These are phyloP conservation scores for Deilephila elpenor DNA, from an alignment of 2,888 invertebrate genomes.

Conservation along the genomic window DNA sequence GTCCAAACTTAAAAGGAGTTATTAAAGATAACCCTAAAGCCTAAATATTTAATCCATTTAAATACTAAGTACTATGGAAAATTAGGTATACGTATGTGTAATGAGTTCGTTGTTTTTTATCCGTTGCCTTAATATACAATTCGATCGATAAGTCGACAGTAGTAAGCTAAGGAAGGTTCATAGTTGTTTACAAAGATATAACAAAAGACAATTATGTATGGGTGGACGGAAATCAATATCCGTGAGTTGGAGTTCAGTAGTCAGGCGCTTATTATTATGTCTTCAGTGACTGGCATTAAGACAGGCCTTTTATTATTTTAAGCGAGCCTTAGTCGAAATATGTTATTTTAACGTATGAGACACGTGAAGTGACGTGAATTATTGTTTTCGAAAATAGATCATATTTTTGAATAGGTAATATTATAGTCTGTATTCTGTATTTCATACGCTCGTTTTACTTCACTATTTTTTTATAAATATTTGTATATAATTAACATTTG, in stretches of 20 bases:
- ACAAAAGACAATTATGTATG: slow-evolving; percentile 34
- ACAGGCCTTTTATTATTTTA: slow-evolving; percentile 38
- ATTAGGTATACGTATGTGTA: background rate
- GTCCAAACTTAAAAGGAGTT: too few species aligned
- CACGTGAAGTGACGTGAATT: slow-evolving; percentile 3
- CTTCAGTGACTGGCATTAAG: slow-evolving; percentile 6
- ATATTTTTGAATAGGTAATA: background rate
- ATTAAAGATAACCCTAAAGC: too few species aligned
- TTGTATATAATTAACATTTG: too few species aligned
- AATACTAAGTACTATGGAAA: too few species aligned
- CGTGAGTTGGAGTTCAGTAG: slow-evolving; percentile 31
- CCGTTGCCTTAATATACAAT: background rate
- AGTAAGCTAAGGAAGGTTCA: background rate
- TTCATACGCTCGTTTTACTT: too few species aligned
- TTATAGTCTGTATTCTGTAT: too few species aligned
- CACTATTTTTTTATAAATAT: too few species aligned
- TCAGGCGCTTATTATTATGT: slow-evolving; percentile 41
- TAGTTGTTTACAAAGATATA: slow-evolving; percentile 29
- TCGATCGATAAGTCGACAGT: slow-evolving; percentile 5
- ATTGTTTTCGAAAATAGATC: background rate
- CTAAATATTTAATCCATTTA: too few species aligned
- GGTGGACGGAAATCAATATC: slow-evolving; percentile 37
- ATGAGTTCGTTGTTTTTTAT: background rate
- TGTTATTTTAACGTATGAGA: slow-evolving; percentile 13
- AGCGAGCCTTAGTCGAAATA: slow-evolving; percentile 11